Evolutionary conservation across 2,888 invertebrate species (phyloP).

Genomic region (Atherix ibis): DNA sequence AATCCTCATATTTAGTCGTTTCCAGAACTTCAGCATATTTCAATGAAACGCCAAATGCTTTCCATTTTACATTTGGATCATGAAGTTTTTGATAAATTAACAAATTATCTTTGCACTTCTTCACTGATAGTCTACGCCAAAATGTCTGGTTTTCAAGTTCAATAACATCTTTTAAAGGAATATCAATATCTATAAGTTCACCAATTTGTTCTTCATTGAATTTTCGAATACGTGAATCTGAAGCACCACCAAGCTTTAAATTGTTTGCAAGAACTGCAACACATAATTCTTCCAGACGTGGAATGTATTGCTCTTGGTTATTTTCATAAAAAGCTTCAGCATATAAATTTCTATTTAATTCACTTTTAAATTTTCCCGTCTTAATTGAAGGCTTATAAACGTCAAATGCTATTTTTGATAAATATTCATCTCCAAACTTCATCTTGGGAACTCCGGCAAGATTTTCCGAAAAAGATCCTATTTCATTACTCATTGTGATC

Average conservation of each 20-base stretch:
- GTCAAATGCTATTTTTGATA: not conserved
- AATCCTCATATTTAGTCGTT: slow-evolving; percentile 1
- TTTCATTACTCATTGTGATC: not conserved
- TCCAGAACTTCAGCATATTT: slow-evolving; percentile 8
- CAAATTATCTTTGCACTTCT: slow-evolving; percentile 2
- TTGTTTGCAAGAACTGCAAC: not conserved
- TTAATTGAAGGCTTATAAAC: slow-evolving; percentile 8
- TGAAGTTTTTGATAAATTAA: not conserved
- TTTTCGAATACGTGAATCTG: not conserved
- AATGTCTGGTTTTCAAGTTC: slow-evolving; percentile 6
- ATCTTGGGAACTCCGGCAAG: not conserved
- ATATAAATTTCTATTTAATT: slow-evolving; percentile 6
- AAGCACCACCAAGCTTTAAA: slow-evolving; percentile 2
- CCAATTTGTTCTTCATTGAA: slow-evolving; percentile 5
- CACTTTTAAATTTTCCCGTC: slow-evolving; percentile 4
- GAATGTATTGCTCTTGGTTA: not conserved
- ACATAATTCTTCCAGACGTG: slow-evolving; percentile 4
- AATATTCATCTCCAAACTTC: slow-evolving; percentile 2
- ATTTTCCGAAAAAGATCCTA: not conserved
- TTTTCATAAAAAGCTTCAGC: slow-evolving; percentile 5
- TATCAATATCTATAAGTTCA: slow-evolving; percentile 3
- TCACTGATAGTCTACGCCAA: slow-evolving; percentile 7
- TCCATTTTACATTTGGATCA: slow-evolving; percentile 1
- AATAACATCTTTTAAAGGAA: slow-evolving; percentile 3
- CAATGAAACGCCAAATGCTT: slow-evolving; percentile 4